Evolutionary conservation across 2,888 invertebrate genomes (phyloP).

Genomic region (Germaria angustata): DNA sequence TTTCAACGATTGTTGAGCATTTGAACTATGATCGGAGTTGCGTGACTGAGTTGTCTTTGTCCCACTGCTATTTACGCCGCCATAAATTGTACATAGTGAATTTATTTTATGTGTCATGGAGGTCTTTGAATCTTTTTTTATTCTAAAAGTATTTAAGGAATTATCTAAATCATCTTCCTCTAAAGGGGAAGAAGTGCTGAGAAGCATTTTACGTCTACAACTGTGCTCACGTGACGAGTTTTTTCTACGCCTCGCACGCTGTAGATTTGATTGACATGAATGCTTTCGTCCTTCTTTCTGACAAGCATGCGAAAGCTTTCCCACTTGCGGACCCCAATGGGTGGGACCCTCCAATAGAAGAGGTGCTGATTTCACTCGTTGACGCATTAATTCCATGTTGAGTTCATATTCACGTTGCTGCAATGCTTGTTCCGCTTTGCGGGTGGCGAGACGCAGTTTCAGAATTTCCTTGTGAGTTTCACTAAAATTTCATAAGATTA

Average conservation of each 20-base stretch:
- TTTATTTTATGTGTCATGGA: conserved; percentile 67
- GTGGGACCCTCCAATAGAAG: conserved; percentile 78
- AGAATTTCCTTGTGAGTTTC: conserved; percentile 78
- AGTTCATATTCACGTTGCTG: conserved; percentile 78
- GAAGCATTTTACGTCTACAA: conserved; percentile 50
- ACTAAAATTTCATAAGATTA: conserved; percentile 67
- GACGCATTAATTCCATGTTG: conserved; percentile 79
- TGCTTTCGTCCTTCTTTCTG: conserved; percentile 74
- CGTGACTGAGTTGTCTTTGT: conserved; percentile 69
- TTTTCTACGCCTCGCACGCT: conserved; percentile 61
- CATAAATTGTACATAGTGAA: conserved; percentile 73
- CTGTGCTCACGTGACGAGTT: conserved; percentile 51
- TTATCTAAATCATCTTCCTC: neutral
- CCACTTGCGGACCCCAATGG: conserved; percentile 77
- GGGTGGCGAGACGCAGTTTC: conserved; percentile 76
- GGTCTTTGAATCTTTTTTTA: conserved; percentile 1
- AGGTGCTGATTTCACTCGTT: conserved; percentile 79
- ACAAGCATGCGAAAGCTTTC: conserved; percentile 77
- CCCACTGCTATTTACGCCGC: conserved; percentile 61
- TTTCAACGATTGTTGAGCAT: conserved; percentile 31
- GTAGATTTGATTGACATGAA: conserved; percentile 71
- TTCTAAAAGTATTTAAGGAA: neutral
- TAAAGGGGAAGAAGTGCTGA: conserved; percentile 1
- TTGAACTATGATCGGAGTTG: conserved; percentile 70
- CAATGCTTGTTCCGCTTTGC: conserved; percentile 78